phyloP scores from a whole-genome alignment of 2,797 vertebrate species.

The Hephaestus fuliginosus region DNA sequence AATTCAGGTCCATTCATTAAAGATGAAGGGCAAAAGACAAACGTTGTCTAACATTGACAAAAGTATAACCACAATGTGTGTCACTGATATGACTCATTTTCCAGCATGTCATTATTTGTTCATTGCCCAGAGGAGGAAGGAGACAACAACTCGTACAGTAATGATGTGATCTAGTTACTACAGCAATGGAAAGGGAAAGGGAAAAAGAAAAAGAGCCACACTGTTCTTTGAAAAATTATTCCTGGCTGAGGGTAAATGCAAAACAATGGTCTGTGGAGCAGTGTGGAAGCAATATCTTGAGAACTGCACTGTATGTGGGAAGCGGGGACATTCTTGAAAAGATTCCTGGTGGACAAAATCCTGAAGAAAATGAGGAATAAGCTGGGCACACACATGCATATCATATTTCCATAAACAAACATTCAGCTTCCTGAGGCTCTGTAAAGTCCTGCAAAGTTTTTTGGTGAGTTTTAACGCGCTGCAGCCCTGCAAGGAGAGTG shows the following conservation, averaged over 20 bases:
- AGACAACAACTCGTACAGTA: not conserved
- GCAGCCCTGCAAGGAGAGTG: conserved; percentile 12
- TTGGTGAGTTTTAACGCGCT: conserved; percentile 23
- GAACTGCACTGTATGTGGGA: conserved; percentile 35
- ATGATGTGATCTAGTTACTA: conserved; percentile 1
- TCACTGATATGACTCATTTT: conserved; percentile 6
- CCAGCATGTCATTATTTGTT: not conserved
- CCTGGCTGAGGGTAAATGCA: not conserved
- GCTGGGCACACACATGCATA: conserved; percentile 53
- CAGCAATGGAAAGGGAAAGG: conserved; percentile 1
- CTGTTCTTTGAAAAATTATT: not conserved
- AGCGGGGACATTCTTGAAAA: conserved; percentile 57
- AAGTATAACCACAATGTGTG: not conserved
- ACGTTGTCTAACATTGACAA: not conserved
- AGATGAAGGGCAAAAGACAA: not conserved
- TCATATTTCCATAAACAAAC: conserved; percentile 85
- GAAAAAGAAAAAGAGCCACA: not conserved
- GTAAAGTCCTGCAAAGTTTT: conserved; percentile 51
- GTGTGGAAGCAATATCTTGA: conserved; percentile 17
- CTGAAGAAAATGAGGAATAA: conserved; percentile 66
- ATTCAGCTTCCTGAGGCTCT: conserved; percentile 68
- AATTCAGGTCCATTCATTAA: not conserved
- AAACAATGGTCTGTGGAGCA: conserved; percentile 31
- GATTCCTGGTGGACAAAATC: conserved; percentile 64
- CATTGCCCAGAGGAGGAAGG: not conserved